Evolutionary conservation across 2,797 vertebrate species (phyloP).

Genomic region (Epinephelus malabaricus): DNA sequence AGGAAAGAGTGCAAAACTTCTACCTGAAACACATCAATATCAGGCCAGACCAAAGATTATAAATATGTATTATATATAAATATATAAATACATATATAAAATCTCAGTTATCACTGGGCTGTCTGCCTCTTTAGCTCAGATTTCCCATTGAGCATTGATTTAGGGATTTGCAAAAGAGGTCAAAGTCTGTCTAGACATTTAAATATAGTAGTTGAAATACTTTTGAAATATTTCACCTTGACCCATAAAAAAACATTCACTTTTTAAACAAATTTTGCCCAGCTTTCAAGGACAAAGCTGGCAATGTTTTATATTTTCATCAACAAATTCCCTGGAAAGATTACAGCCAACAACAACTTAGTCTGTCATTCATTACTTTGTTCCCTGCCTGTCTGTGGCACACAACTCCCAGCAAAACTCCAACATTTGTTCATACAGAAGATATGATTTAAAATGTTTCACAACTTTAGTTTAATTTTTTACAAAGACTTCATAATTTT

Average conservation of each 20-base stretch:
- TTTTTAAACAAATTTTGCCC: neutral
- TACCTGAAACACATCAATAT: neutral
- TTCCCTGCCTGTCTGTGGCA: too few species aligned
- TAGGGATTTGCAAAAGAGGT: neutral
- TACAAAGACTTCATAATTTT: too few species aligned
- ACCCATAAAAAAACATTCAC: too few species aligned
- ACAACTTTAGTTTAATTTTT: too few species aligned
- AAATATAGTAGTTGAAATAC: neutral
- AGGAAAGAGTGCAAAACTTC: neutral
- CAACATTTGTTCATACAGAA: too few species aligned
- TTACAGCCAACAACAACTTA: too few species aligned
- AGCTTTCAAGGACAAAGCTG: neutral
- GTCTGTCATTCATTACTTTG: too few species aligned
- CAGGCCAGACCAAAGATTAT: neutral
- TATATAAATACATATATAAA: neutral
- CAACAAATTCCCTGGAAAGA: too few species aligned
- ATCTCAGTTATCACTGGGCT: neutral
- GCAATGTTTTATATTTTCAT: too few species aligned
- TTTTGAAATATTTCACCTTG: neutral
- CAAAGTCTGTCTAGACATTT: neutral
- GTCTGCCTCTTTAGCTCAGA: neutral
- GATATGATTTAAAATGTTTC: too few species aligned
- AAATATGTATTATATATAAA: too few species aligned
- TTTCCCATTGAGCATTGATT: neutral
- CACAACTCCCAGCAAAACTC: too few species aligned